phyloP scores from a whole-genome alignment of 30 jellyfish, hydroid and myxozoan genomes.

The Euphysa ruthae region DNA sequence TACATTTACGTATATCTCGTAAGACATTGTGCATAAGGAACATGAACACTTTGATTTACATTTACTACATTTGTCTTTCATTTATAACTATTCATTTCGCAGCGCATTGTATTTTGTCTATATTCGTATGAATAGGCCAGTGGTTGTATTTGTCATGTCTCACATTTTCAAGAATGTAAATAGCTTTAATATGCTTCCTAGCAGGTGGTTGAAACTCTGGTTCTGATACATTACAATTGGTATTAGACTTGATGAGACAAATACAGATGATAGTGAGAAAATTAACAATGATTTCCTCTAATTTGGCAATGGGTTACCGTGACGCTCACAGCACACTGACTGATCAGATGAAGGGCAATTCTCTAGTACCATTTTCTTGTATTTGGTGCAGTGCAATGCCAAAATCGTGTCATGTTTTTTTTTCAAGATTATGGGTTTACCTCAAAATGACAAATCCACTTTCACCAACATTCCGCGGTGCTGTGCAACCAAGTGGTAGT shows the following conservation, averaged over 20 bases:
- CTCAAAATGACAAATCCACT: conserved; percentile 42
- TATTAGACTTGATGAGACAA: conserved; percentile 14
- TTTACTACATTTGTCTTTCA: conserved; percentile 28
- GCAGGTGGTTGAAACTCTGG: conserved; percentile 18
- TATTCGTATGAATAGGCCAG: conserved; percentile 23
- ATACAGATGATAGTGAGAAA: conserved; percentile 5
- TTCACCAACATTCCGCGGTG: conserved; percentile 41
- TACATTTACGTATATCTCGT: too few species aligned
- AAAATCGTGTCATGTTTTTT: conserved; percentile 8
- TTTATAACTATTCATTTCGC: conserved; percentile 22
- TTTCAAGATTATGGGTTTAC: conserved; percentile 1
- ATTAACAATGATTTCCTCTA: conserved; percentile 28
- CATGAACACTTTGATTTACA: too few species aligned
- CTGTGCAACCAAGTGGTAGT: conserved; percentile 28
- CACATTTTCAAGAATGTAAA: background rate
- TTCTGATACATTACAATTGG: background rate
- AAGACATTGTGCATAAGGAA: too few species aligned
- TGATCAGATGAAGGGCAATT: conserved; percentile 29
- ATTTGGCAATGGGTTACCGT: background rate
- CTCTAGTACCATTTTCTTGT: conserved; percentile 39
- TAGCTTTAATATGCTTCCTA: conserved; percentile 2
- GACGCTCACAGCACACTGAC: conserved; percentile 26
- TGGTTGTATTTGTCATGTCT: conserved; percentile 22
- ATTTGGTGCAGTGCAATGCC: conserved; percentile 38
- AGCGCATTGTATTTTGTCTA: conserved; percentile 21